phyloP scores from a whole-genome alignment of 2,113 vertebrate genomes.

The Rhombomys opimus region DNA sequence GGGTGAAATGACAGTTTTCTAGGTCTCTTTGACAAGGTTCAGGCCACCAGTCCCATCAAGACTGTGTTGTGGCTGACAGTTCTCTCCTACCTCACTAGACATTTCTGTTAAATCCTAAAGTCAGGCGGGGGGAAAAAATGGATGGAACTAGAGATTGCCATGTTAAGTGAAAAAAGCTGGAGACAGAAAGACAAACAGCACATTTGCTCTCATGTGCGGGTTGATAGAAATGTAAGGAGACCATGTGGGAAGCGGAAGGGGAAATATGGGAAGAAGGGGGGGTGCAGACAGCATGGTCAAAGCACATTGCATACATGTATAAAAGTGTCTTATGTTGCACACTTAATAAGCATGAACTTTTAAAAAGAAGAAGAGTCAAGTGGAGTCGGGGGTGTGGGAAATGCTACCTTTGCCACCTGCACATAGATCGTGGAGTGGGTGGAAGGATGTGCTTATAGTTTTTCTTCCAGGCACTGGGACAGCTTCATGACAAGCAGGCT shows the following conservation, averaged over 20 bases:
- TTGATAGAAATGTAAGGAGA: neutral
- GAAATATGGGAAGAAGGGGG: neutral
- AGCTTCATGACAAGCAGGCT: neutral
- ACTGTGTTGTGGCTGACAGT: neutral
- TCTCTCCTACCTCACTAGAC: neutral
- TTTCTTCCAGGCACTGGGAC: neutral
- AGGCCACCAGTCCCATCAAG: neutral
- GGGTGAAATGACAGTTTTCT: neutral
- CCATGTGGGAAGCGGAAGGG: neutral
- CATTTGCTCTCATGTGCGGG: neutral
- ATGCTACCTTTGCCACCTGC: rapidly evolving
- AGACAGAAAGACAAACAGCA: neutral
- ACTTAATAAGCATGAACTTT: neutral
- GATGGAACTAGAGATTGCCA: neutral
- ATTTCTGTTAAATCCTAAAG: neutral
- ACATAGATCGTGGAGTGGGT: neutral
- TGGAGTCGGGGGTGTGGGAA: neutral
- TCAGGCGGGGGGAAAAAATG: neutral
- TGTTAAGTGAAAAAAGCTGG: neutral
- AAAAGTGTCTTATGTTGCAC: no score
- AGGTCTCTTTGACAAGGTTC: neutral
- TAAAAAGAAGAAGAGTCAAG: neutral
- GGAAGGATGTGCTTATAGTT: neutral
- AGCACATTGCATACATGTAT: neutral
- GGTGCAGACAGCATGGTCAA: neutral